Percentiles rank a stretch among this genome's conserved stretches.
Conservation (phyloP, 2,888 invertebrate species). For the Lepidocyrtoides sp. region DNA sequence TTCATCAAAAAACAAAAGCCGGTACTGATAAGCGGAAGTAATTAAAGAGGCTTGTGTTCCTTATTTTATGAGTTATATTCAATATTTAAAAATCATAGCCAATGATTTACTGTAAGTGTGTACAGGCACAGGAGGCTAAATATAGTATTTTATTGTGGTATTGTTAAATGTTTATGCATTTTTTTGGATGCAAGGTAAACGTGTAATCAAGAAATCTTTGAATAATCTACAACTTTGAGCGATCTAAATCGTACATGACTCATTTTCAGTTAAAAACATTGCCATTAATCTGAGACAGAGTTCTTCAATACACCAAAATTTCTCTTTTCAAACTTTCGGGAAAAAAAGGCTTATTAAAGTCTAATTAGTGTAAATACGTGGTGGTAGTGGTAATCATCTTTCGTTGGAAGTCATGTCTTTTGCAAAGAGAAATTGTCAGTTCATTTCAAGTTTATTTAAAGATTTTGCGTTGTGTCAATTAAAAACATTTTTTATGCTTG, state of each 20-base stretch:
- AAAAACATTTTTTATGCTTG: not conserved
- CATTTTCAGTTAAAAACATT: not conserved
- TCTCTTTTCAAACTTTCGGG: not conserved
- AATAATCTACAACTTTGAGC: not conserved
- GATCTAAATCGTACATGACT: not conserved
- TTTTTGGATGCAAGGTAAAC: too few relatives aligned
- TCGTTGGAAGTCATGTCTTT: not conserved
- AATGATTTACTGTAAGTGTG: not conserved
- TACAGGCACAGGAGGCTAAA: not conserved
- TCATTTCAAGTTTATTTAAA: not conserved
- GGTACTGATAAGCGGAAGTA: slow-evolving; percentile 56
- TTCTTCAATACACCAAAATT: not conserved
- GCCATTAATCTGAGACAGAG: not conserved
- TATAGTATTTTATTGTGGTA: too few relatives aligned
- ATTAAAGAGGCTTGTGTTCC: slow-evolving; percentile 3
- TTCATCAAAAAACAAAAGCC: slow-evolving; percentile 19
- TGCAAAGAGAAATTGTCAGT: not conserved
- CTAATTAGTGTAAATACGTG: not conserved
- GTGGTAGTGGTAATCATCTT: slow-evolving; percentile 13
- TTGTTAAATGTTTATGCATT: too few relatives aligned
- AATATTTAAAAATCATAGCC: not conserved
- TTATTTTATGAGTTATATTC: not conserved
- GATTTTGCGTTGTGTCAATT: slow-evolving; percentile 2
- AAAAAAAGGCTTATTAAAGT: slow-evolving; percentile 14
- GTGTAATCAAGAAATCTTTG: too few relatives aligned